Evolutionary conservation across 2,888 invertebrate genomes (phyloP).

Genomic region (Lepidochitona cinerea): DNA sequence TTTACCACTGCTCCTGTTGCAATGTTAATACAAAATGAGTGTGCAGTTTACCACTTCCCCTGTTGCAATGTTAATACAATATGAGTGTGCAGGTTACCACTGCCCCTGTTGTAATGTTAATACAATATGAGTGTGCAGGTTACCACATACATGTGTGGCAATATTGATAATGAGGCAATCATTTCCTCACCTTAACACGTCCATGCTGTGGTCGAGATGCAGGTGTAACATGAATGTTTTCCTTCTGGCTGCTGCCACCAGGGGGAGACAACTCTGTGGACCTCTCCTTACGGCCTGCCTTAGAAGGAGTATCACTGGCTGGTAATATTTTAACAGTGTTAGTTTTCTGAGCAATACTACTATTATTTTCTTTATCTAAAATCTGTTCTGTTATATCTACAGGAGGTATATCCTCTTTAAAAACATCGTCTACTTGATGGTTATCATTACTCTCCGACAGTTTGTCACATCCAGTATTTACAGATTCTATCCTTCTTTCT

Average conservation of each 20-base stretch:
- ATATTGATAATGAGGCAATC: too few species aligned
- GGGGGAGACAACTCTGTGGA: background rate
- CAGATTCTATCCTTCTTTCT: background rate
- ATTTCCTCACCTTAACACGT: constrained; percentile 13
- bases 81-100: too few species aligned
- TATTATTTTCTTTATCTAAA: background rate
- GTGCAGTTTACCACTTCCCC: too few species aligned
- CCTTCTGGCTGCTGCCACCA: constrained; percentile 31
- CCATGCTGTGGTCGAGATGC: constrained; percentile 15
- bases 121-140: too few species aligned
- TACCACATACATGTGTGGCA: too few species aligned
- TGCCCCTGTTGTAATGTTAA: too few species aligned
- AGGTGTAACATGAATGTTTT: constrained; percentile 17
- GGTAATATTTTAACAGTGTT: background rate
- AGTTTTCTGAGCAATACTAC: background rate
- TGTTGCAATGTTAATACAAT: too few species aligned
- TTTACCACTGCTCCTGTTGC: too few species aligned
- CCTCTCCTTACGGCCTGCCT: constrained; percentile 9
- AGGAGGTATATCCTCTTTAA: background rate
- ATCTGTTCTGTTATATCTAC: background rate
- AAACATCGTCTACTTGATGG: background rate
- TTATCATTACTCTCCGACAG: background rate
- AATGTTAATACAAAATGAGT: too few species aligned
- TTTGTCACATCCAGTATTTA: background rate
- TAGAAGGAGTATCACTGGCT: background rate